Conservation (phyloP, 2,113 vertebrate genomes). For the Megalops atlanticus region DNA sequence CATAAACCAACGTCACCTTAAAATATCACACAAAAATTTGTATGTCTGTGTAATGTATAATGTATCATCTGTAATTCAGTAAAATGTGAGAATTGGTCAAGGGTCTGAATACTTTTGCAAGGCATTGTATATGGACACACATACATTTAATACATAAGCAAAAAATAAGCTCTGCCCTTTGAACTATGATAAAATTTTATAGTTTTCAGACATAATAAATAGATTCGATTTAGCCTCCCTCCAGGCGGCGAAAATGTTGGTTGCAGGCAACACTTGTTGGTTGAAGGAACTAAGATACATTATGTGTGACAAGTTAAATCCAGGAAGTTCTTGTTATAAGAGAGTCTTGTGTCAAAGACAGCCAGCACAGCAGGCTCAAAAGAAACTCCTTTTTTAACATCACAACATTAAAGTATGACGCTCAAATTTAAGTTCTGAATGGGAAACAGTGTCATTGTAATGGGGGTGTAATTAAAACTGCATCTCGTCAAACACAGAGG, state of each 20-base stretch:
- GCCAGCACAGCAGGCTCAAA: conserved; percentile 37
- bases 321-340: conserved; percentile 47
- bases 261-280: conserved; percentile 7
- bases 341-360: conserved; percentile 48
- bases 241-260: not conserved
- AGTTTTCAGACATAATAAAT: not conserved
- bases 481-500: conserved; percentile 56
- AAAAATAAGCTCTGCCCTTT: not conserved
- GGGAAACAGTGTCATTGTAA: conserved; percentile 58
- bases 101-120: too few species aligned
- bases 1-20: too few species aligned
- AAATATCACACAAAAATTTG: too few species aligned
- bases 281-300: conserved; percentile 19
- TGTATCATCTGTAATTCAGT: too few species aligned
- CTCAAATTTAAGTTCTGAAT: conserved; percentile 32
- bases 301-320: conserved; percentile 16
- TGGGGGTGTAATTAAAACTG: conserved; percentile 64
- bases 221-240: not conserved
- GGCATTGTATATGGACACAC: not conserved
- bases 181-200: not conserved
- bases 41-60: too few species aligned
- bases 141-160: not conserved
- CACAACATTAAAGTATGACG: conserved; percentile 42
- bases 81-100: too few species aligned
- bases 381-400: conserved; percentile 55